Conservation (phyloP, 2,797 vertebrate species). For the Crax fasciolata region DNA sequence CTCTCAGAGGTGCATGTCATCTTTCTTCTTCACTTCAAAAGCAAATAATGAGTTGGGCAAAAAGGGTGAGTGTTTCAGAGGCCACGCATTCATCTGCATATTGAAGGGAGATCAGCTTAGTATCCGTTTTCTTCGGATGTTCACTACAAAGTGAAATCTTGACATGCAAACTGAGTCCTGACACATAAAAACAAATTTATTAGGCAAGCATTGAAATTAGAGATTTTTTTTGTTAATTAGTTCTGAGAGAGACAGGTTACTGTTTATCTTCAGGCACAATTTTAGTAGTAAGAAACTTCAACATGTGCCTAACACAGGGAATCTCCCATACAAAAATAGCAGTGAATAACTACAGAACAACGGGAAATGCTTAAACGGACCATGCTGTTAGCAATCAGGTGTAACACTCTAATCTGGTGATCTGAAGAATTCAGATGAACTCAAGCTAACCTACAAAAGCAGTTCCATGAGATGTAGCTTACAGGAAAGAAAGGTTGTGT, state of each 20-base stretch:
- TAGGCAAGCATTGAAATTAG: neutral
- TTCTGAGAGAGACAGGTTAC: neutral
- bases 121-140: neutral
- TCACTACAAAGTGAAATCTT: neutral
- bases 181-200: neutral
- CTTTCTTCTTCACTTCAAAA: conserved; percentile 56
- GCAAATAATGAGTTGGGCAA: conserved; percentile 14
- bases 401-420: neutral
- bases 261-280: neutral
- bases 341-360: neutral
- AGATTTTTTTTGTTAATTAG: accelerated
- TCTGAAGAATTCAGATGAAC: conserved; percentile 35
- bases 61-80: conserved; percentile 34
- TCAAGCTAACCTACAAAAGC: conserved; percentile 31
- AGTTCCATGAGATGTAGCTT: neutral
- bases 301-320: neutral
- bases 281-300: neutral
- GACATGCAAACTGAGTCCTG: neutral
- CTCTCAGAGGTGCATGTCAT: conserved; percentile 31
- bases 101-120: neutral
- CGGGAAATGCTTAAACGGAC: neutral
- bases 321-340: neutral
- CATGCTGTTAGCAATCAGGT: neutral
- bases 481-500: neutral
- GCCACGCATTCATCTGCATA: conserved; percentile 26